phyloP scores from a whole-genome alignment of 2,113 vertebrate genomes.

The Ptychochromis oligacanthus region DNA sequence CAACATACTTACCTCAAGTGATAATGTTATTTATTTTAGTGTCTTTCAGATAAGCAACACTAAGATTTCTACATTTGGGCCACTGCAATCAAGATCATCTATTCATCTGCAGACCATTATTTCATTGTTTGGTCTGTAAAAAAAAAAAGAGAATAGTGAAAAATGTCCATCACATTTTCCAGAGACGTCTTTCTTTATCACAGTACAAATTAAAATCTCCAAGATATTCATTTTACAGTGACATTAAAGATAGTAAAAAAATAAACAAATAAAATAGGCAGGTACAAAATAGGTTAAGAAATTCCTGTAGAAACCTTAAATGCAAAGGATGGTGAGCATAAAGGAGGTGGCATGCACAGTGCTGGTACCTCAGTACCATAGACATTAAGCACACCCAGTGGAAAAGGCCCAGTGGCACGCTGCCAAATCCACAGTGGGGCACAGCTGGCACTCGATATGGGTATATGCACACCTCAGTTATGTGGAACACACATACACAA shows the following conservation, averaged over 20 bases:
- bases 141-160: background rate
- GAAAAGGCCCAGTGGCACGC: conserved; percentile 74
- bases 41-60: background rate
- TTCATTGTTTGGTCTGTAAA: background rate
- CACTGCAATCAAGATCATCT: background rate
- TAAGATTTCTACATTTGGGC: background rate
- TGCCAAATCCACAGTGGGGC: conserved; percentile 75
- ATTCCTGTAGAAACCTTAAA: conserved; percentile 40
- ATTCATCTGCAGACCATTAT: background rate
- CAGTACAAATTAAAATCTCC: background rate
- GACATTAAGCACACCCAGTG: conserved; percentile 75
- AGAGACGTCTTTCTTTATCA: background rate
- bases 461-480: conserved; percentile 77
- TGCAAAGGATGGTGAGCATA: conserved; percentile 29
- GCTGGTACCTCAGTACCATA: conserved; percentile 63
- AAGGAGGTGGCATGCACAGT: conserved; percentile 23
- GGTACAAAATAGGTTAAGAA: background rate
- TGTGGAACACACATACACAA: conserved; percentile 70
- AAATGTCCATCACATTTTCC: background rate
- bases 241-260: background rate
- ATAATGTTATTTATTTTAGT: background rate
- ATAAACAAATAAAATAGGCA: no score
- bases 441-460: conserved; percentile 81
- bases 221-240: background rate
- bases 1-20: background rate